phyloP scores from a whole-genome alignment of 2,888 invertebrate species.

The Cantharis rufa region DNA sequence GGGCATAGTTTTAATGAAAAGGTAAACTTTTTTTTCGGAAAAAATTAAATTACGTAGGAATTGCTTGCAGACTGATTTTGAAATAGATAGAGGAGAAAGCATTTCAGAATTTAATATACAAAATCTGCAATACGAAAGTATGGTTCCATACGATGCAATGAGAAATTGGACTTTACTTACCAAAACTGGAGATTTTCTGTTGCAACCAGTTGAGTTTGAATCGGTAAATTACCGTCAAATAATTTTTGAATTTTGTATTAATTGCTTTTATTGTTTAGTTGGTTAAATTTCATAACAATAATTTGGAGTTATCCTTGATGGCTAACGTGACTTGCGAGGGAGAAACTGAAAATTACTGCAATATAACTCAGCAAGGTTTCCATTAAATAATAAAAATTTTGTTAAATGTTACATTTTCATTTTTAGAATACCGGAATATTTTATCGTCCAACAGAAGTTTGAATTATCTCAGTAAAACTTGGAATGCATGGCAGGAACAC shows the following conservation, averaged over 20 bases:
- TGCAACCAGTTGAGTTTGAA: conserved; percentile 60
- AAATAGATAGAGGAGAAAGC: conserved; percentile 58
- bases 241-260: not conserved
- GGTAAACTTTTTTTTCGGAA: conserved; percentile 33
- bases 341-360: not conserved
- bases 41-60: not conserved
- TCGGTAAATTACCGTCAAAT: conserved; percentile 47
- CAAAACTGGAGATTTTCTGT: conserved; percentile 59
- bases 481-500: conserved; percentile 43
- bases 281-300: conserved; percentile 30
- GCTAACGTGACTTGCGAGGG: not conserved
- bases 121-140: conserved; percentile 25
- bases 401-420: not conserved
- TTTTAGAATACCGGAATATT: conserved; percentile 36
- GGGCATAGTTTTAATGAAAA: conserved; percentile 40
- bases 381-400: not conserved
- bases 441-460: conserved; percentile 38
- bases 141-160: conserved; percentile 49
- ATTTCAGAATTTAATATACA: conserved; percentile 53
- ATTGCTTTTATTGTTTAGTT: conserved; percentile 24
- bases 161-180: conserved; percentile 59
- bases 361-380: not conserved
- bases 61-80: conserved; percentile 49
- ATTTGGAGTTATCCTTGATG: conserved; percentile 21
- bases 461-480: conserved; percentile 36